phyloP scores from a whole-genome alignment of 1,140 invertebrate genomes.

The Zaprionus davidi region DNA sequence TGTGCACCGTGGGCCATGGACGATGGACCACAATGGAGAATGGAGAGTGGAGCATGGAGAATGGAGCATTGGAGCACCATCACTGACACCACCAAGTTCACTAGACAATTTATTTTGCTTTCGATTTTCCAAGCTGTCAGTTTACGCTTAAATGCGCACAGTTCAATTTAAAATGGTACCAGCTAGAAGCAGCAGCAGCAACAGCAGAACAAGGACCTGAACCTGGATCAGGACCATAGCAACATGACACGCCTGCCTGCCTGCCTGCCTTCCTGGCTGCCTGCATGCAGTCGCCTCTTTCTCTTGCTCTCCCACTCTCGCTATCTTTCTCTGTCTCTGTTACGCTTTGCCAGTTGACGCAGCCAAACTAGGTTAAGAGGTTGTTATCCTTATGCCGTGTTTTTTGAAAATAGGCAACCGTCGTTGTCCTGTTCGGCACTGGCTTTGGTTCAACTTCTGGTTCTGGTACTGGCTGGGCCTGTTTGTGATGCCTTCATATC shows the following conservation, averaged over 20 bases:
- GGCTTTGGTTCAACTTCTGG: conserved; percentile 4
- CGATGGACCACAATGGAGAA: not conserved
- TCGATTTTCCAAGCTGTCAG: conserved; percentile 82
- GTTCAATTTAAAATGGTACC: conserved; percentile 79
- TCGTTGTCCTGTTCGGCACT: conserved; percentile 20
- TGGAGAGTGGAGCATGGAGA: too few species aligned
- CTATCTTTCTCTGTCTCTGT: not conserved
- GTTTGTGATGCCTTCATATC: conserved; percentile 82
- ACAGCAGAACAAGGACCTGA: conserved; percentile 13
- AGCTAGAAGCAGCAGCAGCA: conserved; percentile 9
- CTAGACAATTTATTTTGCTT: conserved; percentile 83
- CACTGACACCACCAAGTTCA: conserved; percentile 69
- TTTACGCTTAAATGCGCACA: conserved; percentile 83
- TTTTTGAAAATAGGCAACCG: conserved; percentile 80
- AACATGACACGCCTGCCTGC: conserved; percentile 29
- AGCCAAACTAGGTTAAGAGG: conserved; percentile 80
- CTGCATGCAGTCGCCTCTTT: conserved; percentile 31
- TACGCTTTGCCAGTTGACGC: conserved; percentile 38
- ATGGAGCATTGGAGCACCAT: not conserved
- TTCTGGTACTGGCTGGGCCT: conserved; percentile 45
- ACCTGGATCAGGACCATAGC: conserved; percentile 50
- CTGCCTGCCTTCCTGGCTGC: conserved; percentile 17
- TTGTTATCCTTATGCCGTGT: conserved; percentile 81
- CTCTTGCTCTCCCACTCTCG: conserved; percentile 31
- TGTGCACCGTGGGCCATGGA: conserved; percentile 18